Evolutionary conservation across 2,113 vertebrate species (phyloP), one percentile per base, ranked within the genome.

Genomic region (Gyps fulvus): DNA sequence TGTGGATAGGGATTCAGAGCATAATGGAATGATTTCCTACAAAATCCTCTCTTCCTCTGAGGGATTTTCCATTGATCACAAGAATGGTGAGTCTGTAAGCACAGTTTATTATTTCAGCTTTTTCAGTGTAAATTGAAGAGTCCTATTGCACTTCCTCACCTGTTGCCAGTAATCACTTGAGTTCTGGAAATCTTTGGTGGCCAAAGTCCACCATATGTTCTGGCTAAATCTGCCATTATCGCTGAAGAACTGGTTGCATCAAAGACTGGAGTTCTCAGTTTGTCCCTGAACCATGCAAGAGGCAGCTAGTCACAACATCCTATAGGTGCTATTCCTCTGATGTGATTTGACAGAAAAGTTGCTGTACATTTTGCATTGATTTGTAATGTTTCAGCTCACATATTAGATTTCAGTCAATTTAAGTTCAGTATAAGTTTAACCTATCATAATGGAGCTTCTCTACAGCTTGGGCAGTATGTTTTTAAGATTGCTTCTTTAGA

Each of bases 11-110:
- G 99, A 99, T 93, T 97, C 98, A 3, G 98, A 98, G 47, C 93
- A 89, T 62, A 98, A 98, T 40, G 98, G 98, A 62, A 95, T 97
- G 42, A 87, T 99, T 97, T 98, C 97, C 69, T 99, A 99, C 95
- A 98, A 98, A 95, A 98, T 99, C 43, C 95, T 99, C 27, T 98
- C 98, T 31, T 97, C 98, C 67, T 89, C 97, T 55, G 96, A 98
- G 79, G 98, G 97, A 47, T 99, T 99, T 93, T 97, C 98, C 83
- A 98, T 99, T 70, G 97, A 98, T 94, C 93, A 97, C 59, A 77
- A 97, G 82, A 99, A 98, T 90, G 99, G 99, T 99, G 98, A 98
- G 98, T 97, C 63, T 67, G 16, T 78, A 92, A 23, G 42, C 16
- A 34, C 31, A 17, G 34, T 55, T 76, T 87, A 42, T 90, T 85